Evolutionary conservation across 2,113 vertebrate genomes (phyloP), one percentile per base, ranked within the genome.

Genomic region (Rhea americana): DNA sequence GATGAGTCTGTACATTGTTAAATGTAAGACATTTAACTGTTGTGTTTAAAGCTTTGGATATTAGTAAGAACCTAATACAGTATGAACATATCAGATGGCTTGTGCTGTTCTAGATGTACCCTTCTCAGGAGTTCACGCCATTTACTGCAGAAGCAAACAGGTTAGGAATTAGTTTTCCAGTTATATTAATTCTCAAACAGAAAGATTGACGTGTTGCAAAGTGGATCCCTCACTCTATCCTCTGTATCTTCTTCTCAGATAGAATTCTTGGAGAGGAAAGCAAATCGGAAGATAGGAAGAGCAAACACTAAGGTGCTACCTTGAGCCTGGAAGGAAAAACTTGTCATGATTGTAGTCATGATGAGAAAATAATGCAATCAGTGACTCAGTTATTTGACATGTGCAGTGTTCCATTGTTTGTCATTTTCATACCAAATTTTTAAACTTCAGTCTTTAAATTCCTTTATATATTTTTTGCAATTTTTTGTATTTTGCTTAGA

Each of bases 61-160:
- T 67, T 84, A 48, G 35, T 14, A 45, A 30, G n/a, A 78, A 9
- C 1, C 0, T 35, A 56, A 0, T 28, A 3, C 26, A 30, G 12
- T 61, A 19, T 22, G 70, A 39, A 58, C 15, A 4, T 16, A 14
- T 55, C 30, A 5, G 32, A 25, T 39, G 22, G 16, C 32, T 7
- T 35, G 35, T 81, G 7, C 24, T 59, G 30, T 77, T 32, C 16
- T 61, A 28, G 61, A 39, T 37, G 58, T 3, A 1, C 4, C 6
- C 2, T 68, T 82, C 26, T 37, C n/a, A 48, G 71, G 24, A 55
- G 37, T 37, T 39, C 4, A 0, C 68, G 51, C 51, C 63, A 3
- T 56, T 82, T 72, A 8, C 10, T 53, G n/a, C 78, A 47, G 25
- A 70, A 55, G 6, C 5, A 14, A 26, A 25, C 13, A 32, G n/a